Base-by-base conservation (phyloP, 2,113 vertebrate genomes). In the Trogon surrucura region DNA sequence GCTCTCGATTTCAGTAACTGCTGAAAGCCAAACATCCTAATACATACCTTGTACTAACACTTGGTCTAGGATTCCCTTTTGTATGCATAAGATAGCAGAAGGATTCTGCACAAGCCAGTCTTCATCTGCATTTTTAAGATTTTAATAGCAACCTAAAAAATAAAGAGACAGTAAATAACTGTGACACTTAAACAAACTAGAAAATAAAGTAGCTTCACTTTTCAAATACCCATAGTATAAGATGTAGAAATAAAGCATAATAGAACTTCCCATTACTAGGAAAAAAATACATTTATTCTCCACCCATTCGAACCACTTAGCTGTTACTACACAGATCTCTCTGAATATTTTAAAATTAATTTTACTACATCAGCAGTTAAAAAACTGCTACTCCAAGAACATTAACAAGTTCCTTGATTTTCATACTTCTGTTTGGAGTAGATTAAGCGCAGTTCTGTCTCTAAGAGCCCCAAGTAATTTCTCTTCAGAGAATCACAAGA, bases 71-170 rank as follows among this genome's bases (percentile, higher is more conserved):
- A 86, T 75, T 93, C 53, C 57, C 23, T 95, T 86, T 58, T 34
- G 53, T 69, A 32, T 65, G 77, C 9, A 6, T 72, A 86, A 79
- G 47, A 53, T 0, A 86, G 47, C 79, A 94, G 58, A 67, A 82
- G 75, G 47, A 84, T 80, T 95, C 77, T 91, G 72, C 82, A 91
- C 29, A 81, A 95, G 80, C 48, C 86, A 60, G 26, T 92, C 94
- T 89, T 96, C 96, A 95, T 93, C 86, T 41, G 65, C 95, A 93
- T 82, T 89, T 41, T 89, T 91, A 95, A 75, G n/a, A 79, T 67
- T 81, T 81, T 81, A 93, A 79, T 13, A 81, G 78, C 75, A 85
- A 93, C 93, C 96, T 97, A 91, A 95, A 97, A 95, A 95, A 79
- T 58, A 92, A 87, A 91, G 21, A 89, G 61, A 93, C 34, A 89